Evolutionary conservation across 2,888 invertebrate genomes (phyloP), one percentile per base, ranked within the genome.

Genomic region (Loripinus fragilis): DNA sequence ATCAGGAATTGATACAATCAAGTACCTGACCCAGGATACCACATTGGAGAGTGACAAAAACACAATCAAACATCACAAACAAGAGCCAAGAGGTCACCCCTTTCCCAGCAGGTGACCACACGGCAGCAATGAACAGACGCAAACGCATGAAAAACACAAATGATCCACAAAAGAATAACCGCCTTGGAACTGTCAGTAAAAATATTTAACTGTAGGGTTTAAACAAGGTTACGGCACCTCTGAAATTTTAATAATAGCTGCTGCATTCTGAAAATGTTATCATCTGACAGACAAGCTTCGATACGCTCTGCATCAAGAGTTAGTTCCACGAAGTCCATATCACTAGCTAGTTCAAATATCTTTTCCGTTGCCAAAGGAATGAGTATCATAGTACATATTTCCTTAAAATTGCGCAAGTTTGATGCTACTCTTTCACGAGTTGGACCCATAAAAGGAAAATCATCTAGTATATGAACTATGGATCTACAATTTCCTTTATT

Each of bases 221-320:
- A 64, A 25, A 28, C 38, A 15, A 74, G 12, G 12, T 76, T 83
- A 2, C 55, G 25, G 45, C 65, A 69, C 50, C 67, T 71, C n/a
- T 70, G 67, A 17, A 73, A 50, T 15, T 5, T 5, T 1, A 20
- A n/a, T n/a, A 78, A 55, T n/a, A 15, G 20, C 1, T 20, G 20
- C 55, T 42, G 25, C 12, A 83, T 38, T 65, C 78, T 78, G 3
- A 25, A 33, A 8, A 78, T 15, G 28, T 83, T 85, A 10, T 85
- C 78, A 33, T 50, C 8, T 3, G 81, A 76, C 0, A 85, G 45
- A 10, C 85, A 35, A 10, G 70, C 69, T 67, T 77, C 77, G 77
- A 81, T 81, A 1, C 41, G 30, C 0, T 30, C 35, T 20, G 66
- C 66, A 52, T 78, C 77, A 25, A 72, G 33, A n/a, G 75, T 76